These are phyloP conservation scores for Halocynthia aurantium DNA, from an alignment of 23 tunicate genomes.

Conservation along the genomic window DNA sequence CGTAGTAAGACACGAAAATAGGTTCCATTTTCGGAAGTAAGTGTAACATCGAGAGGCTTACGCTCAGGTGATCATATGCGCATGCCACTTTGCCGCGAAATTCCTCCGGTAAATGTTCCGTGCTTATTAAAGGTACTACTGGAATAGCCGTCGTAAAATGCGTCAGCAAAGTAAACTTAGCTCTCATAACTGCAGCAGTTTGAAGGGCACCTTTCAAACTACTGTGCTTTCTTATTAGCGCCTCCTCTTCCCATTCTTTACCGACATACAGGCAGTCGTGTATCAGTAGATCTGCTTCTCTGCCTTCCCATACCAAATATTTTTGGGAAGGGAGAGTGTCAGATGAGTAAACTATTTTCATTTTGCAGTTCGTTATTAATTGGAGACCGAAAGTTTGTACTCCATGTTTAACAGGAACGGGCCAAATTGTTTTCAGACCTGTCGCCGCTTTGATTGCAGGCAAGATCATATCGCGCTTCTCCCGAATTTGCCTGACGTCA, in stretches of 20 bases:
- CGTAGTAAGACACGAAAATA: not conserved
- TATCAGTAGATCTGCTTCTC: constrained; percentile 48
- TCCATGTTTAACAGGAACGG: constrained; percentile 47
- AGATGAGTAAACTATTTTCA: constrained; percentile 57
- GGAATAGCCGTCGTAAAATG: constrained; percentile 27
- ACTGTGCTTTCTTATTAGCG: constrained; percentile 39
- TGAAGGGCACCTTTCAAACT: constrained; percentile 33
- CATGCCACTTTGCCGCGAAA: not conserved
- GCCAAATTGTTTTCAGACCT: not conserved
- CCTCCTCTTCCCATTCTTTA: constrained; percentile 14
- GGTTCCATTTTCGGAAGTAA: not conserved
- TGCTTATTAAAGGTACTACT: not conserved
- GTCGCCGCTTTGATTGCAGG: no score
- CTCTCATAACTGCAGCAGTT: constrained; percentile 59
- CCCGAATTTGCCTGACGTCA: not conserved
- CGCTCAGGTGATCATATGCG: not conserved
- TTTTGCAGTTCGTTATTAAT: constrained; percentile 1
- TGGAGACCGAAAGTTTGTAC: constrained; percentile 44
- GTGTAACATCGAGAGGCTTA: not conserved
- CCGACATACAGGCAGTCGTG: constrained; percentile 48
- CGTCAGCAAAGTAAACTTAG: constrained; percentile 42
- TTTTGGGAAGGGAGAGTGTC: constrained; percentile 59
- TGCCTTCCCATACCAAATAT: constrained; percentile 33
- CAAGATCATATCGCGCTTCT: no score
- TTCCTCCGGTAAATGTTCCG: not conserved